Evolutionary conservation across 2,113 vertebrate genomes (phyloP).

Genomic region (Microcebus murinus): DNA sequence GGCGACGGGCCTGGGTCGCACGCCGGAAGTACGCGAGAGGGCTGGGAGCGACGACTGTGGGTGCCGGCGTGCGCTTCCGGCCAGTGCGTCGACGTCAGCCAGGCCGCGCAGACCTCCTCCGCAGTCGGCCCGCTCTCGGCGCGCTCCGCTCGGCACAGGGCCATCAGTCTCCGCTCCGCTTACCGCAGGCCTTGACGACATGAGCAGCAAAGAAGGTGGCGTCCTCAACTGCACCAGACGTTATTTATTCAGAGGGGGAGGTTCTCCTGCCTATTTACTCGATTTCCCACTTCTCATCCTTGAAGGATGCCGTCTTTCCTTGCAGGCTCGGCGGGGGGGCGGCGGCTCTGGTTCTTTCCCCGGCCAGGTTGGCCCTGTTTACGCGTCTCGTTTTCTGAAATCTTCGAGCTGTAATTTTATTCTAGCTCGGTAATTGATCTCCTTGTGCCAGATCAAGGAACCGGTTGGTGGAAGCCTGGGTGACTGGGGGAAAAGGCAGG

Average conservation of each 20-base stretch:
- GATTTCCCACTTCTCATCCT: neutral
- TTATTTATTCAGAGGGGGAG: neutral
- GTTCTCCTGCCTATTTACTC: neutral
- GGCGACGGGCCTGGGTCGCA: rapidly evolving
- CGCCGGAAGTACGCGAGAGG: neutral
- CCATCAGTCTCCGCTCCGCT: neutral
- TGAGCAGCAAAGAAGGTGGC: conserved; percentile 83
- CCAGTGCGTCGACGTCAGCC: neutral
- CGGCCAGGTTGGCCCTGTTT: neutral
- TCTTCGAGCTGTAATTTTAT: neutral
- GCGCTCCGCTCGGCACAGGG: rapidly evolving
- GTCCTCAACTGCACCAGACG: neutral
- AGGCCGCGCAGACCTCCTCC: rapidly evolving
- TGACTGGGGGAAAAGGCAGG: neutral
- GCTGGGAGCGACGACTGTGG: neutral
- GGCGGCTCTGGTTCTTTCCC: neutral
- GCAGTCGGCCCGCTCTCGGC: rapidly evolving
- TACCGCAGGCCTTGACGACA: conserved; percentile 29
- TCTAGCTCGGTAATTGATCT: neutral
- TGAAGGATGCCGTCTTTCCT: neutral
- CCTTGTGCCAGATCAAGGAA: neutral
- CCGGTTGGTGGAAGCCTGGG: neutral
- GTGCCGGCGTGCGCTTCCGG: conserved; percentile 3
- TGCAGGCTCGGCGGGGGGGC: neutral
- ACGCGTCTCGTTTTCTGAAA: neutral